These are phyloP conservation scores for Myotis findleyi DNA, from an alignment of 2,797 vertebrate genomes.

Conservation along the genomic window DNA sequence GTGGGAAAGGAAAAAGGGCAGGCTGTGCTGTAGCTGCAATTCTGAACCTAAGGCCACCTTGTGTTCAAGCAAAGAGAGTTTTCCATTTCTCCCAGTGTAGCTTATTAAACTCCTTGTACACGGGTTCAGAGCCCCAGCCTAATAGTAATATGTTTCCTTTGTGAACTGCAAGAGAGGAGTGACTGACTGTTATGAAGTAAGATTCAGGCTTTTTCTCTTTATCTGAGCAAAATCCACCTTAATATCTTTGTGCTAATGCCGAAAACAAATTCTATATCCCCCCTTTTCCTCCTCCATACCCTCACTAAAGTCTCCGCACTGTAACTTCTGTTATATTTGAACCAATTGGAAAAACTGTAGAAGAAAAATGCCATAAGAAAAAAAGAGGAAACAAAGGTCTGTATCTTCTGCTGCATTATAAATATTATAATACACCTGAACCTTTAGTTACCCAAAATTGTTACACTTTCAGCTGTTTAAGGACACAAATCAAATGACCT, in stretches of 20 bases:
- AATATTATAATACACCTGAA: slow-evolving; percentile 32
- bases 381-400: background rate
- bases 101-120: background rate
- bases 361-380: background rate
- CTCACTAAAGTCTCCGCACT: background rate
- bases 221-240: background rate
- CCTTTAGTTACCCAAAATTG: slow-evolving; percentile 4
- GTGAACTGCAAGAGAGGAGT: background rate
- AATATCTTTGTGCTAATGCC: background rate
- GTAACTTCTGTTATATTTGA: background rate
- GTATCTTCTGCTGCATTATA: background rate
- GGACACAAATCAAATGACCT: slow-evolving; percentile 20
- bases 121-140: background rate
- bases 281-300: background rate
- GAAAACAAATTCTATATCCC: background rate
- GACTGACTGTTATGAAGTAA: background rate
- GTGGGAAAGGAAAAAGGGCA: background rate
- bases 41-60: background rate
- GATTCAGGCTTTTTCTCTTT: background rate
- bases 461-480: slow-evolving; percentile 21
- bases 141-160: background rate
- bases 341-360: background rate
- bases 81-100: background rate
- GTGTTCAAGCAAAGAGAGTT: background rate
- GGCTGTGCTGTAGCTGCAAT: background rate